Percentiles rank a stretch among this genome's conserved stretches.
phyloP scores from a whole-genome alignment of 2,113 vertebrate species.

The Nannospalax galili region DNA sequence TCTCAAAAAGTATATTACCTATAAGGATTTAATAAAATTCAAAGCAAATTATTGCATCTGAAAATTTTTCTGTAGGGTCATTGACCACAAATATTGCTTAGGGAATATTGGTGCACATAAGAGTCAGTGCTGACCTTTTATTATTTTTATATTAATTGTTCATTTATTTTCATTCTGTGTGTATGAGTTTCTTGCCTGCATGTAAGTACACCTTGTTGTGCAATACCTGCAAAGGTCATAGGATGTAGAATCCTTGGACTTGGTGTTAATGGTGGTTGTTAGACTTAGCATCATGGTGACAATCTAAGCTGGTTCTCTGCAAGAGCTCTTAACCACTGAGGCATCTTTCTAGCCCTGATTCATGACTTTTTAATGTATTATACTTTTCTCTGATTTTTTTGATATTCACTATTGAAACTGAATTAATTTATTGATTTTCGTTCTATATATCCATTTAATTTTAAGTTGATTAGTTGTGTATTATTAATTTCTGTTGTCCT shows the following conservation, averaged over 20 bases:
- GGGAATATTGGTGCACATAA: background rate
- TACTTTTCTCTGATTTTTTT: background rate
- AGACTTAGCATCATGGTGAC: no score
- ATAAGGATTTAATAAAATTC: constrained; percentile 60
- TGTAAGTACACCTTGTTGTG: no score
- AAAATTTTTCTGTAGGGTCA: constrained; percentile 40
- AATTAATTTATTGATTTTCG: background rate
- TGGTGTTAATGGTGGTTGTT: no score
- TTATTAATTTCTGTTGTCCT: background rate
- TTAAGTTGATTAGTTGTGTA: background rate
- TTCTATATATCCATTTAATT: background rate
- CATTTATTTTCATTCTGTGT: no score
- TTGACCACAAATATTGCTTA: constrained; percentile 51
- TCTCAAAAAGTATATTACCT: constrained; percentile 5
- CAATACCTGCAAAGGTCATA: no score
- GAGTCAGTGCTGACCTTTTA: constrained; percentile 28
- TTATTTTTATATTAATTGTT: background rate
- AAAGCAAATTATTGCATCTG: constrained; percentile 59
- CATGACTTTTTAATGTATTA: constrained; percentile 38
- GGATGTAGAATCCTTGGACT: no score
- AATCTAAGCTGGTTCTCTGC: no score
- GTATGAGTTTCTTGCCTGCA: no score
- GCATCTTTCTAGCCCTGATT: no score
- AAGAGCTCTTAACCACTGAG: no score
- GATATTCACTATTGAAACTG: background rate